Base-by-base conservation (phyloP, 2,888 invertebrate genomes). In the Mycalesis mineus region DNA sequence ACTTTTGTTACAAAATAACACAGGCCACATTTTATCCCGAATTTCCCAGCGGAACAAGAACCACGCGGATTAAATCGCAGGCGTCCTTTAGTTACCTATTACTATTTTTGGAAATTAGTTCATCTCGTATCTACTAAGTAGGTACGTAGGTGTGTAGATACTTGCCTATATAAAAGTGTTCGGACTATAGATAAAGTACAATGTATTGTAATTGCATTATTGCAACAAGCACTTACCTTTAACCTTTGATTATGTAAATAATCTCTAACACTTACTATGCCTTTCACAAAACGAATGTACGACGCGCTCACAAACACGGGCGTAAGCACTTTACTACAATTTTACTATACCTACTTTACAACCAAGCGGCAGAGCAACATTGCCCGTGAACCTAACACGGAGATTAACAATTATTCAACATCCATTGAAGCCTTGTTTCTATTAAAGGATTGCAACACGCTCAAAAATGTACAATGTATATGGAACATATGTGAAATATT, bases 181-280 rank as follows among this genome's bases (percentile, higher is more conserved):
- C n/a, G 22, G 5, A 22, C 14, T 29, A 41, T 33, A 31, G n/a
- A 22, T 41, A 33, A 29, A 51, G 6, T 36, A 48, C 44, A 60
- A 37, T 69, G 66, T 62, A 64, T 65, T 67, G 62, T 69, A 70
- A 70, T 68, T 67, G 62, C 63, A 66, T 65, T 66, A 70, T 71
- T 33, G 17, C 60, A 68, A 64, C 61, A 61, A 60, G 67, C 67
- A 59, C 63, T 68, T 68, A 61, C 62, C 54, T 60, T 33, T 52
- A 51, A 48, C 51, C 51, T 52, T 52, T 52, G 52, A 33, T 52
- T 42, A 52, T 51, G 41, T 52, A 52, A 42, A 52, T 50, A 41
- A 41, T 52, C 17, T 42, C 42, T 33, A 50, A 50, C 50, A 58
- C 55, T 61, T 41, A 54, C 44, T 45, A 41, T 44, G 52, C 61